Conservation (phyloP, 2,797 vertebrate species). For the Notamacropus eugenii region DNA sequence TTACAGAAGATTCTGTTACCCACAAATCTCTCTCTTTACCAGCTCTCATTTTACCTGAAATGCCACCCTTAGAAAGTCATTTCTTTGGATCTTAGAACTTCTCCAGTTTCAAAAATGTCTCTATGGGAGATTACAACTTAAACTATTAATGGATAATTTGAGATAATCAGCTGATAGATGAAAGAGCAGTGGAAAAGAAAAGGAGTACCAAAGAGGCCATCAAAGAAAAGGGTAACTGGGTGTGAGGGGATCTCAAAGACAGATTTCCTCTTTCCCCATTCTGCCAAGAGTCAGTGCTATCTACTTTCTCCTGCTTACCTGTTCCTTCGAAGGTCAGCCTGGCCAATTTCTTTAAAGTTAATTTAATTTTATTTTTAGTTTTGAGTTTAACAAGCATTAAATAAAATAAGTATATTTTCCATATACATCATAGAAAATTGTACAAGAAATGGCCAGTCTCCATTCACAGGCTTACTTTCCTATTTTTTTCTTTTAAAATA, state of each 20-base stretch:
- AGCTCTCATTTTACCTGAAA: not conserved
- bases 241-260: not conserved
- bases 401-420: not conserved
- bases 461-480: not conserved
- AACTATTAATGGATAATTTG: not conserved
- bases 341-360: not conserved
- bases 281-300: not conserved
- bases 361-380: not conserved
- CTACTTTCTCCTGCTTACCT: not conserved
- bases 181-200: not conserved
- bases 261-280: not conserved
- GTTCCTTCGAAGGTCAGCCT: not conserved
- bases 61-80: not conserved
- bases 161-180: not conserved
- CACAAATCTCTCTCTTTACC: not conserved
- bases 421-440: not conserved
- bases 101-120: not conserved
- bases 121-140: not conserved
- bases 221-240: not conserved
- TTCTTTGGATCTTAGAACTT: not conserved
- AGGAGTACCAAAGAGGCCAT: not conserved
- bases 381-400: not conserved
- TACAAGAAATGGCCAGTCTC: not conserved
- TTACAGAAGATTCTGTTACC: not conserved
- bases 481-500: not conserved